Conservation (phyloP, 2,797 vertebrate species). For the Coregonus suidteri region DNA sequence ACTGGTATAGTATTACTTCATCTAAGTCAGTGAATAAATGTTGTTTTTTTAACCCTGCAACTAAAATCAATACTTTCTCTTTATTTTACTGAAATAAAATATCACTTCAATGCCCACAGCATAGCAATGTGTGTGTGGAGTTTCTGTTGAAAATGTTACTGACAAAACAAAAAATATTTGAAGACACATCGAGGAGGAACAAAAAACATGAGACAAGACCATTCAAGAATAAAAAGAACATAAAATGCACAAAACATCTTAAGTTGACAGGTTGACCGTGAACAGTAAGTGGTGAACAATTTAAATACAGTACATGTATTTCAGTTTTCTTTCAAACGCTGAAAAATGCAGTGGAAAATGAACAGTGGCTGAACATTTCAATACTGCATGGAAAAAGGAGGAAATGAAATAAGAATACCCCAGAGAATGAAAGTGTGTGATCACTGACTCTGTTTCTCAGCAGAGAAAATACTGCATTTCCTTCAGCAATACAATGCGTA, state of each 20-base stretch:
- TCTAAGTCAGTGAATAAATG: constrained; percentile 11
- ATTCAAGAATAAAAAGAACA: constrained; percentile 23
- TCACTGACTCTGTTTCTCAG: constrained; percentile 23
- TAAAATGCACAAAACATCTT: constrained; percentile 32
- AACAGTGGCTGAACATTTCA: constrained; percentile 31
- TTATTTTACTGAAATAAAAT: constrained; percentile 62
- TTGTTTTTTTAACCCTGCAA: constrained; percentile 28
- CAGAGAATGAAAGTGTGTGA: no score
- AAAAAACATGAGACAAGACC: constrained; percentile 33
- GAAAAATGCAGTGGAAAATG: constrained; percentile 37
- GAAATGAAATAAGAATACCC: constrained; percentile 6
- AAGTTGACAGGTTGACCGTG: constrained; percentile 33
- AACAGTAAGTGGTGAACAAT: constrained; percentile 29
- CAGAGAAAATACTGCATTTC: constrained; percentile 13
- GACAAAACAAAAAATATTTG: constrained; percentile 10
- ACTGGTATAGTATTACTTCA: not conserved
- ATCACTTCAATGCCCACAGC: constrained; percentile 40
- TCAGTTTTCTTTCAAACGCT: not conserved
- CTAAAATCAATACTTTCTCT: constrained; percentile 37
- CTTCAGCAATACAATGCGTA: constrained; percentile 16
- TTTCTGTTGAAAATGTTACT: constrained; percentile 8
- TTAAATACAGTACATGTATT: constrained; percentile 37
- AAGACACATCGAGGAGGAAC: constrained; percentile 31
- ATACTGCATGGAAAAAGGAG: constrained; percentile 55
- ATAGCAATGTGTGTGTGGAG: constrained; percentile 22